phyloP scores from a whole-genome alignment of 2,888 invertebrate species.

The Maniola hyperantus region DNA sequence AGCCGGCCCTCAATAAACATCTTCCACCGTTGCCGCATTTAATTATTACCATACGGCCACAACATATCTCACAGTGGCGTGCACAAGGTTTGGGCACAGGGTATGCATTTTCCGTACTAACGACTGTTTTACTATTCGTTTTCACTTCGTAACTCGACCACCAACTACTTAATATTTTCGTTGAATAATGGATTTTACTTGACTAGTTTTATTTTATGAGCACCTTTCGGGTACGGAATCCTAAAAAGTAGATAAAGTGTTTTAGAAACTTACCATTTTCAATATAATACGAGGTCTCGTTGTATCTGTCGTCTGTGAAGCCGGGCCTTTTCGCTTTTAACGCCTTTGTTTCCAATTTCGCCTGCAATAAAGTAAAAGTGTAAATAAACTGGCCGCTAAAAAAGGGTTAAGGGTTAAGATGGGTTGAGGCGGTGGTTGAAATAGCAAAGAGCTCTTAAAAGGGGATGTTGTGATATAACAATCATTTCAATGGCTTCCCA shows the following conservation, averaged over 20 bases:
- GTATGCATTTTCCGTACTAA: too few species aligned
- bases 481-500: constrained; percentile 40
- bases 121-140: too few species aligned
- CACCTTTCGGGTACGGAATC: background rate
- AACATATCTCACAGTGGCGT: too few species aligned
- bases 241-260: constrained; percentile 35
- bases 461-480: background rate
- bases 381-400: constrained; percentile 11
- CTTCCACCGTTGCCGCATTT: too few species aligned
- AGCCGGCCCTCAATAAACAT: too few species aligned
- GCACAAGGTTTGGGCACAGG: too few species aligned
- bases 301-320: constrained; percentile 95
- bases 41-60: too few species aligned
- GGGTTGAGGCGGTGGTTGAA: constrained; percentile 3
- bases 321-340: constrained; percentile 95
- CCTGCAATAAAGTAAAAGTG: constrained; percentile 84
- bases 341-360: constrained; percentile 95
- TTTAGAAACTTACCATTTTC: constrained; percentile 91
- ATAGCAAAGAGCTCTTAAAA: constrained; percentile 10
- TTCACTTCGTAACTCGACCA: too few species aligned
- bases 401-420: background rate
- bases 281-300: constrained; percentile 97
- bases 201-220: too few species aligned
- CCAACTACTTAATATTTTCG: too few species aligned
- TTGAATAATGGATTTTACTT: too few species aligned